Percentiles rank a stretch among this genome's conserved stretches.
phyloP scores from a whole-genome alignment of 2,888 invertebrate species.

The Epirrhoe alternata region DNA sequence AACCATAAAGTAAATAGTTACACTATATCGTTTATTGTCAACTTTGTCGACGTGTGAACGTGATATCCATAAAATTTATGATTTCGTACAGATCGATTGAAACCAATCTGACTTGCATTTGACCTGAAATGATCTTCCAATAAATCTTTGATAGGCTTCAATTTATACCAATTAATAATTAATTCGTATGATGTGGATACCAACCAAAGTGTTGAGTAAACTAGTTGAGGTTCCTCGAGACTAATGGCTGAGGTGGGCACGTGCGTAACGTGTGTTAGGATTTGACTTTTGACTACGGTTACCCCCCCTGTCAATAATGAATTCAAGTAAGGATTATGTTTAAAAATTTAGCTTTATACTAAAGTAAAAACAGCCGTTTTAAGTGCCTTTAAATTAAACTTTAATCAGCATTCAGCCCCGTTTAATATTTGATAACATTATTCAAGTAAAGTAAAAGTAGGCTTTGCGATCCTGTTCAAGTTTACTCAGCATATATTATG shows the following conservation, averaged over 20 bases:
- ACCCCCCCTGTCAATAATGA: too few species aligned
- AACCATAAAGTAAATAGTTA: neutral
- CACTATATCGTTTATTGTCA: neutral
- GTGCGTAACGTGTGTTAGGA: too few species aligned
- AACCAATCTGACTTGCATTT: slow-evolving; percentile 1
- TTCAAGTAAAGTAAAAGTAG: slow-evolving; percentile 11
- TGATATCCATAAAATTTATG: slow-evolving; percentile 11
- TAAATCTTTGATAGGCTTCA: slow-evolving; percentile 14
- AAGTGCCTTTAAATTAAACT: neutral
- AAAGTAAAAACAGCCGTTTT: neutral
- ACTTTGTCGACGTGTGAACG: slow-evolving; percentile 9
- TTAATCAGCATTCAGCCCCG: neutral
- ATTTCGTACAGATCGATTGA: slow-evolving; percentile 7
- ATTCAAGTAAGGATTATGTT: too few species aligned
- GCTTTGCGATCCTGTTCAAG: neutral
- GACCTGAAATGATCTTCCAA: slow-evolving; percentile 16
- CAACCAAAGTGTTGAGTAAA: too few species aligned
- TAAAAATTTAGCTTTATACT: too few species aligned
- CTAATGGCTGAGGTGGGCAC: too few species aligned
- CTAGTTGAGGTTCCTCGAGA: too few species aligned
- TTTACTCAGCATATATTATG: slow-evolving; percentile 23
- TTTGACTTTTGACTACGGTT: too few species aligned
- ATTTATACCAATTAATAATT: neutral
- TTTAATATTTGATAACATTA: slow-evolving; percentile 8
- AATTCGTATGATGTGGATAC: too few species aligned